These are phyloP conservation scores for Esperia sulphurella DNA, from an alignment of 2,888 invertebrate species.

Conservation along the genomic window DNA sequence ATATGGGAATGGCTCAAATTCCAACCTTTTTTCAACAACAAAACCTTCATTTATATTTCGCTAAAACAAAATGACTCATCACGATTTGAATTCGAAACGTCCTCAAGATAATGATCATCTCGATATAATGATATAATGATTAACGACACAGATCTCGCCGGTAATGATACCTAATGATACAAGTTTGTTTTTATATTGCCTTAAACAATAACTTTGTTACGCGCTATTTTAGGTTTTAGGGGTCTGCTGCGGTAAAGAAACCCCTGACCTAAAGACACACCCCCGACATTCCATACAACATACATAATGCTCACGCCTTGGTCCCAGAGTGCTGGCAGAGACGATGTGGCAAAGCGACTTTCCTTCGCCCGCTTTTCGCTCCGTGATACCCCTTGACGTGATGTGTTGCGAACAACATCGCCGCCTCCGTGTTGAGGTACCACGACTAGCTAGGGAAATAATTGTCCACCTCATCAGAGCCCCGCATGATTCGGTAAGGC, in stretches of 20 bases:
- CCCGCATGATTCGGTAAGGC: no score
- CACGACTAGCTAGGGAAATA: no score
- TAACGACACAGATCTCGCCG: constrained; percentile 48
- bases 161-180: constrained; percentile 73
- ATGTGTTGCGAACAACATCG: no score
- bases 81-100: not conserved
- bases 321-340: no score
- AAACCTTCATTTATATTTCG: not conserved
- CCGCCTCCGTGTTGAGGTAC: no score
- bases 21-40: not conserved
- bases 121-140: constrained; percentile 46
- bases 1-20: not conserved
- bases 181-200: constrained; percentile 50
- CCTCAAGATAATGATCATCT: constrained; percentile 46
- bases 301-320: no score
- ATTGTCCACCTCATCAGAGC: no score
- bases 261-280: no score
- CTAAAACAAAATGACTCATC: not conserved
- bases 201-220: constrained; percentile 29
- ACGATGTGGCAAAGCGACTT: no score
- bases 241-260: constrained; percentile 10
- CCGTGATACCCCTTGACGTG: no score
- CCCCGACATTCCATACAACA: no score
- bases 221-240: constrained; percentile 19
- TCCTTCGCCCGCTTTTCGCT: no score